These are phyloP conservation scores for Nasua narica DNA, from an alignment of 2,797 vertebrate species.

Conservation along the genomic window DNA sequence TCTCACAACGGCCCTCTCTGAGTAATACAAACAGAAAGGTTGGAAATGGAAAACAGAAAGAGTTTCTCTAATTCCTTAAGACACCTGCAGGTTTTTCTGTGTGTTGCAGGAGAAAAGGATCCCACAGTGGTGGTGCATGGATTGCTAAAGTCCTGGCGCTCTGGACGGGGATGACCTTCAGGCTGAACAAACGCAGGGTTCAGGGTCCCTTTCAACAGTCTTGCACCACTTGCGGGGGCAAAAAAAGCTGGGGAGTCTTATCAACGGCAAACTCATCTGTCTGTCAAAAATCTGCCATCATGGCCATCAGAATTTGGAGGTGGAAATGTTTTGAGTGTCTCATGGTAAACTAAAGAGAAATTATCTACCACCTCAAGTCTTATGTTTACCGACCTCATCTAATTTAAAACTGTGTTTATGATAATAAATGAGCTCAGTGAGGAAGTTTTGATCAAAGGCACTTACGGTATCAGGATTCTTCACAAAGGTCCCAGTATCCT, in stretches of 20 bases:
- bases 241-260: not conserved
- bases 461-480: not conserved
- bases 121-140: not conserved
- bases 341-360: not conserved
- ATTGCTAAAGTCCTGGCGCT: not conserved
- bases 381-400: not conserved
- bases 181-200: not conserved
- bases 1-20: not conserved
- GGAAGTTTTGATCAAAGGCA: not conserved
- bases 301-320: not conserved
- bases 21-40: conserved; percentile 31
- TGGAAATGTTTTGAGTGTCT: not conserved
- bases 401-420: conserved; percentile 30
- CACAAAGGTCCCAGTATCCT: not conserved
- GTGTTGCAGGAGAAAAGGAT: not conserved
- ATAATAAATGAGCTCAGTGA: not conserved
- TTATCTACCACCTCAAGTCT: not conserved
- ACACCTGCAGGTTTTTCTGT: conserved; percentile 24
- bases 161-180: not conserved
- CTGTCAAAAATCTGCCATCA: not conserved
- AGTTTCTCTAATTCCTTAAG: not conserved
- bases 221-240: not conserved
- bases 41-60: not conserved
- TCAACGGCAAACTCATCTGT: not conserved
- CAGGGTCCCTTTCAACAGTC: not conserved